Conservation (phyloP, 2,888 invertebrate species). For the Melikaiella ostensackeni region DNA sequence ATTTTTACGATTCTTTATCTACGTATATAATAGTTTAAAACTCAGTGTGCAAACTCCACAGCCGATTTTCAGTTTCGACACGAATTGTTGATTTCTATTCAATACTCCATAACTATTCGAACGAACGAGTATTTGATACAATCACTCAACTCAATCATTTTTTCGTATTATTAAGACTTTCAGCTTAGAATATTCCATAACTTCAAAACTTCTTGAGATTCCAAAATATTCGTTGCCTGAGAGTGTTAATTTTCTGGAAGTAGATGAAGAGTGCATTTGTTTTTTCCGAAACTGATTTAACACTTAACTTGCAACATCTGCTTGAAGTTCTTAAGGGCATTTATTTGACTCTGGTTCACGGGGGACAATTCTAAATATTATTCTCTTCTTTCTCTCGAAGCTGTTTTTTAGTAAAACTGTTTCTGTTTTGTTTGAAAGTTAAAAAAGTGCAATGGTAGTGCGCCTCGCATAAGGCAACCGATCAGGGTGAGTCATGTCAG, state of each 20-base stretch:
- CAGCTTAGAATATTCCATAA: constrained; percentile 7
- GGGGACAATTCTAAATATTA: no score
- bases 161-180: constrained; percentile 2
- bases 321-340: background rate
- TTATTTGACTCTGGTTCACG: no score
- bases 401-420: no score
- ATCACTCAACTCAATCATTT: constrained; percentile 4
- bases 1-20: background rate
- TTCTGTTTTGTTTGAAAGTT: no score
- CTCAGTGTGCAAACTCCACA: constrained; percentile 14
- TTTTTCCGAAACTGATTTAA: background rate
- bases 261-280: background rate
- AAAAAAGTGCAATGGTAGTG: no score
- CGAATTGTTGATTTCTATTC: constrained; percentile 1
- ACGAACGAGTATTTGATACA: constrained; percentile 34
- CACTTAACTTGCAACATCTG: background rate
- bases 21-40: background rate
- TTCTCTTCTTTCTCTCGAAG: no score
- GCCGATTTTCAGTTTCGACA: constrained; percentile 27
- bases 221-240: background rate
- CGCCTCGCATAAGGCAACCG: no score
- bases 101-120: constrained; percentile 13
- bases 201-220: background rate
- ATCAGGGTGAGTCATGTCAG: no score
- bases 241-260: constrained; percentile 1